Base-by-base conservation (phyloP, 1,140 invertebrate species). In the Saxidomus purpurata region DNA sequence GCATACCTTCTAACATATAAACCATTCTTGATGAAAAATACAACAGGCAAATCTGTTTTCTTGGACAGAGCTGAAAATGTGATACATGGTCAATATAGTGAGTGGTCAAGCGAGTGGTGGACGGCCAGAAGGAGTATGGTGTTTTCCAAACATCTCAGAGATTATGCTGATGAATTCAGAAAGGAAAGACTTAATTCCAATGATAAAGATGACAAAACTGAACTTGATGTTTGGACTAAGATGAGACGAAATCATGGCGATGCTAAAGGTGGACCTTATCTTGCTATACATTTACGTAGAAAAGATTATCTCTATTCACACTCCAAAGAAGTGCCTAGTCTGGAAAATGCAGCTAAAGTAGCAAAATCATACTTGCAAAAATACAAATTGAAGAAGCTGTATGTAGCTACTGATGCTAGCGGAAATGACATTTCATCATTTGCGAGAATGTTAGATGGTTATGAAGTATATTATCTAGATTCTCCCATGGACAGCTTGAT, bases 341-440 rank as follows among this genome's bases (percentile, higher is more conserved):
- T 99, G 82, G 93, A 97, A 94, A 96, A 96, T 91, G 97, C 98
- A 34, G 97, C 97, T 4, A 94, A 96, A 91, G 98, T 98, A 96
- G 97, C 99, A 43, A 94, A 96, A 87, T 95, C 97, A 67, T 94
- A 96, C 69, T 94, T 98, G 59, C 95, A 97, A 71, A 94, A 97
- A 86, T 94, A 97, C 0, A 95, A 97, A 25, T 93, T 98, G 3
- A 96, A 96, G 22, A 96, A 95, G 55, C 95, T 99, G 15, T 99
- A 98, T 96, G 95, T 99, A 71, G 97, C 98, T 0, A 98, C 98
- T 13, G 98, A 99, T 97, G 97, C 97, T 28, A 93, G 96, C 28
- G 76, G 90, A 43, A 87, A 92, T 77, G 93, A 94, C 81, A 91
- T 90, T 81, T 67, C 86, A 40, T 81, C 91, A 40, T 91, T 94